These are phyloP conservation scores for Caranx ignobilis DNA, from an alignment of 2,113 vertebrate species.

Conservation along the genomic window DNA sequence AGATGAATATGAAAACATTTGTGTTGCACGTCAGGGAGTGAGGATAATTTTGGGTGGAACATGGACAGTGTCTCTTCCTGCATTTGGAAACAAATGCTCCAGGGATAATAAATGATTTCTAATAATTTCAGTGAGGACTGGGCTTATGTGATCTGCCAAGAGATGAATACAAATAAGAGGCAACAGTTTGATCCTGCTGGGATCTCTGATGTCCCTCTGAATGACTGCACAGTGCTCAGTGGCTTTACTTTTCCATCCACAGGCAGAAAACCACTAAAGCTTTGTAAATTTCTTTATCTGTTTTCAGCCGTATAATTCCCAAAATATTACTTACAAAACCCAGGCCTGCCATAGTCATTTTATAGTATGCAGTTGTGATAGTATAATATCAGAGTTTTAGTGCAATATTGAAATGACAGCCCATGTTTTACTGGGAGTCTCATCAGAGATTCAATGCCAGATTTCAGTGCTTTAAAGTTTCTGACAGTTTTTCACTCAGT, in stretches of 20 bases:
- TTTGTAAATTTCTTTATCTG: not conserved
- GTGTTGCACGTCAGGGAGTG: conserved; percentile 4
- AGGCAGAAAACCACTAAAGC: not conserved
- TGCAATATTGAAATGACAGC: not conserved
- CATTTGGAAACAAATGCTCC: conserved; percentile 1
- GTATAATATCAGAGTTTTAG: not conserved
- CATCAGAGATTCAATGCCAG: not conserved
- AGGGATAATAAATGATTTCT: not conserved
- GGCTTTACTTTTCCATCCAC: not conserved
- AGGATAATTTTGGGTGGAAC: conserved; percentile 10
- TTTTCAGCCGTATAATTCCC: conserved; percentile 3
- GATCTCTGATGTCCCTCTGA: not conserved
- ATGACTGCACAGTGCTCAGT: not conserved
- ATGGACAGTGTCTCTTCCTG: not conserved
- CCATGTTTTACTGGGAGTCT: not conserved
- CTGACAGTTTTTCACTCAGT: not conserved
- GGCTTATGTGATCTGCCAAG: not conserved
- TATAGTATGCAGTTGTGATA: not conserved
- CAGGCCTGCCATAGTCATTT: not conserved
- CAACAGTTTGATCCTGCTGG: not conserved
- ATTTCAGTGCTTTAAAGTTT: not conserved
- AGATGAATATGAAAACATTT: conserved; percentile 41
- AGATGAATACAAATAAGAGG: not conserved
- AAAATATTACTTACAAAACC: conserved; percentile 1
- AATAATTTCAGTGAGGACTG: not conserved